Conservation (phyloP, 2,888 invertebrate genomes). For the Drosophila monieri region DNA sequence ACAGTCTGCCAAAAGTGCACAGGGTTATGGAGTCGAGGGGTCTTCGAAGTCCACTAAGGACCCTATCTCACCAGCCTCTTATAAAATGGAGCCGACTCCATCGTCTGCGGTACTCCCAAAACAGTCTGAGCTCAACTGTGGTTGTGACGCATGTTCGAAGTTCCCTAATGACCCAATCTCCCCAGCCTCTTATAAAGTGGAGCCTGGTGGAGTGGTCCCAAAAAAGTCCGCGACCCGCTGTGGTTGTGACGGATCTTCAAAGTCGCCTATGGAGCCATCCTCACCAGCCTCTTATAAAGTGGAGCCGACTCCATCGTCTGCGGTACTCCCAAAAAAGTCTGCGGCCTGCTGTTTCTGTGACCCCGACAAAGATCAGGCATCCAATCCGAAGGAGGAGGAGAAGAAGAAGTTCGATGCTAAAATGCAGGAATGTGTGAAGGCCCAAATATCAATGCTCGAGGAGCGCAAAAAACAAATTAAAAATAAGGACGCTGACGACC, state of each 20-base stretch:
- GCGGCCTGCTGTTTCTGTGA: background rate
- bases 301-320: background rate
- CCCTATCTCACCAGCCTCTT: no score
- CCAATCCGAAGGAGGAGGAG: background rate
- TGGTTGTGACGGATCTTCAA: no score
- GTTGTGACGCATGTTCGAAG: no score
- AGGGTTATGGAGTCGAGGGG: no score
- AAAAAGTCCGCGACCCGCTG: no score
- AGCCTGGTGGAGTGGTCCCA: no score
- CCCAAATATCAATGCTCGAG: background rate
- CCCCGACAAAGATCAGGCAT: background rate
- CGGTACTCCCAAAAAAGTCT: background rate
- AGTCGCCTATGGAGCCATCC: background rate
- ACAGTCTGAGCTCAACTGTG: no score
- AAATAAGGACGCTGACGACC: background rate
- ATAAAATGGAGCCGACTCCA: no score
- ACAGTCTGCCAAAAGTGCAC: background rate
- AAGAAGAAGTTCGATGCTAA: background rate
- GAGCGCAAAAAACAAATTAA: background rate
- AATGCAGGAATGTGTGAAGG: background rate
- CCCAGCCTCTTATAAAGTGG: no score
- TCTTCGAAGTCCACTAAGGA: no score
- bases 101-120: no score
- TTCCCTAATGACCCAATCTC: no score
- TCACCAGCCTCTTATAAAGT: background rate